Evolutionary conservation across 2,888 invertebrate species (phyloP), one percentile per base, ranked within the genome.

Genomic region (Tenthredo mesomela): DNA sequence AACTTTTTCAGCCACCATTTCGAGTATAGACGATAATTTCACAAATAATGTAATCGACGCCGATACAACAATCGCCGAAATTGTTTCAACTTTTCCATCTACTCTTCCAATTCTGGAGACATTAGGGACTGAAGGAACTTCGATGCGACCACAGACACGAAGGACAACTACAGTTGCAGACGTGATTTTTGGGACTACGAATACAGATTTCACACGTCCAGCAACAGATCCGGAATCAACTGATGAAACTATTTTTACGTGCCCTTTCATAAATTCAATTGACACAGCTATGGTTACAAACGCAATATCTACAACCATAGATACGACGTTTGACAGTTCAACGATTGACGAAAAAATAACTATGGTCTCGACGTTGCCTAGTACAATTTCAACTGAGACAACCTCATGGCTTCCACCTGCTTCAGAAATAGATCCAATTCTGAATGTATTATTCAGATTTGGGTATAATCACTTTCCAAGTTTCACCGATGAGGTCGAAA

Each of bases 381-480:
- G 73, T 43, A 21, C 43, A 43, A 67, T 67, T 29, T 29, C 67
- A 33, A 29, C 33, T 12, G 25, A 73, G 21, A 40, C 21, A 21
- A 25, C 61, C 21, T 3, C 43, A 9, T 43, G 40, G 40, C 73
- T 21, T 10, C 3, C 25, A 73, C 40, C 40, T 18, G 21, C 21
- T 43, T 43, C 43, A 21, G 43, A 43, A 43, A 73, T 1, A 21
- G n/a, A n/a, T 43, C 40, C 73, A 43, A 43, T 73, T 73, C 9
- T 25, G 43, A 43, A 73, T 43, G 21, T 43, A 29, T 40, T 29
- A 73, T 43, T 40, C 43, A 25, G 43, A 73, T 40, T 73, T 43
- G 73, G 29, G 40, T 43, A 73, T 73, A 43, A 73, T 73, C n/a
- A 21, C 43, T 40, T 43, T 43, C 33, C 33, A 67, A 73, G 10